phyloP scores from a whole-genome alignment of 2,797 vertebrate genomes.

The Hydrolagus colliei region DNA sequence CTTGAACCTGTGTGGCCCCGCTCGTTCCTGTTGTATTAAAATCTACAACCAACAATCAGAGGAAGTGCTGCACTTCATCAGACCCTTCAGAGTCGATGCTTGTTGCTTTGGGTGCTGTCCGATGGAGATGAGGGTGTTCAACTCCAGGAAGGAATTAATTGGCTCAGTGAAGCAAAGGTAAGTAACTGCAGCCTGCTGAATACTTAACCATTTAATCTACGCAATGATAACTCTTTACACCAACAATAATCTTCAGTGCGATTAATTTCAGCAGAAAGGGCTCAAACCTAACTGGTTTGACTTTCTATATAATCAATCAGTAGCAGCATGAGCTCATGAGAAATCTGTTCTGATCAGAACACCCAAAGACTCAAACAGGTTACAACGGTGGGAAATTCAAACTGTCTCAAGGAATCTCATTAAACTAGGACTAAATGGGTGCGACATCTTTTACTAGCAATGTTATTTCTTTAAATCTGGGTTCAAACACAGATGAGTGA shows the following conservation, averaged over 20 bases:
- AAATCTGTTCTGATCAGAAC: too few species aligned
- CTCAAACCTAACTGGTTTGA: neutral
- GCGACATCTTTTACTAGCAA: too few species aligned
- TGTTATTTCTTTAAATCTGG: too few species aligned
- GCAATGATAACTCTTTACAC: neutral
- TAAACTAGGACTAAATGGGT: too few species aligned
- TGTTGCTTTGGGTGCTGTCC: slow-evolving; percentile 64
- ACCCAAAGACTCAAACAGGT: too few species aligned
- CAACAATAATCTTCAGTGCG: neutral
- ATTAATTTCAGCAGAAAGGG: neutral
- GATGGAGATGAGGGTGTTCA: slow-evolving; percentile 63
- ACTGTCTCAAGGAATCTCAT: too few species aligned
- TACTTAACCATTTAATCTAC: neutral
- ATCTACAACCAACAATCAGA: slow-evolving; percentile 53
- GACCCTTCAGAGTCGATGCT: slow-evolving; percentile 53
- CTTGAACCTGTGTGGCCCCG: slow-evolving; percentile 64
- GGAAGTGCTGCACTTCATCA: slow-evolving; percentile 57
- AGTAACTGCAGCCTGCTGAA: neutral
- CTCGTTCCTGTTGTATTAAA: slow-evolving; percentile 52
- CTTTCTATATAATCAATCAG: too few species aligned
- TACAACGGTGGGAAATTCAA: too few species aligned
- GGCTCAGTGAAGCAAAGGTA: slow-evolving; percentile 51
- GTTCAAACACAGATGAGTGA: too few species aligned
- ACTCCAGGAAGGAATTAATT: slow-evolving; percentile 48
- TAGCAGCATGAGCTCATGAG: too few species aligned